Conservation (phyloP, 2,113 vertebrate species). For the Nothocercus nigrocapillus region DNA sequence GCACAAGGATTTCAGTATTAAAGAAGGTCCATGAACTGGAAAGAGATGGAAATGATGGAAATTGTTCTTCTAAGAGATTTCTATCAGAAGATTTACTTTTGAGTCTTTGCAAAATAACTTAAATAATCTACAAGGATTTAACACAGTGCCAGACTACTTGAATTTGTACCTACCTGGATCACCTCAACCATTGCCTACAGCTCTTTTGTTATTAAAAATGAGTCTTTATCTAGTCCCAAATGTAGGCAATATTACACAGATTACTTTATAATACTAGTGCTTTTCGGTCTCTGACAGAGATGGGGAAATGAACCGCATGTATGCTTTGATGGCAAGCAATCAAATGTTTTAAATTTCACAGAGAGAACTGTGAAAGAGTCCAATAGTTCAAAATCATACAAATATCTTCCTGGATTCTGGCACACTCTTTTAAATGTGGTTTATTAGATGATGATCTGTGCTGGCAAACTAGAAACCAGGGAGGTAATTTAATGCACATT, state of each 20-base stretch:
- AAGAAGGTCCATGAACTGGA: background rate
- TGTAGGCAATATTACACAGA: conserved; percentile 46
- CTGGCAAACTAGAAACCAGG: background rate
- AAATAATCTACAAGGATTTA: conserved; percentile 37
- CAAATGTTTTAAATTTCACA: conserved; percentile 63
- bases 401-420: conserved; percentile 7
- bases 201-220: conserved; percentile 59
- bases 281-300: conserved; percentile 33
- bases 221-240: conserved; percentile 20
- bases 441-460: conserved; percentile 20
- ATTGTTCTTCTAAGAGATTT: conserved; percentile 16
- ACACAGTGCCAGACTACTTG: conserved; percentile 28
- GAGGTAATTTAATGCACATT: conserved; percentile 50
- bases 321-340: conserved; percentile 57
- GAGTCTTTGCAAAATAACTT: conserved; percentile 24
- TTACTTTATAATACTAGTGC: conserved; percentile 50
- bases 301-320: conserved; percentile 5
- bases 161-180: conserved; percentile 41
- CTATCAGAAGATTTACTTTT: conserved; percentile 4
- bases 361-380: conserved; percentile 46
- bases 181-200: conserved; percentile 37
- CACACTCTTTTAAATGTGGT: conserved; percentile 32
- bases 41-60: background rate
- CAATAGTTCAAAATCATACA: conserved; percentile 45
- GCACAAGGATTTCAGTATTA: background rate